phyloP scores from a whole-genome alignment of 2,797 vertebrate genomes.

The Emys orbicularis region DNA sequence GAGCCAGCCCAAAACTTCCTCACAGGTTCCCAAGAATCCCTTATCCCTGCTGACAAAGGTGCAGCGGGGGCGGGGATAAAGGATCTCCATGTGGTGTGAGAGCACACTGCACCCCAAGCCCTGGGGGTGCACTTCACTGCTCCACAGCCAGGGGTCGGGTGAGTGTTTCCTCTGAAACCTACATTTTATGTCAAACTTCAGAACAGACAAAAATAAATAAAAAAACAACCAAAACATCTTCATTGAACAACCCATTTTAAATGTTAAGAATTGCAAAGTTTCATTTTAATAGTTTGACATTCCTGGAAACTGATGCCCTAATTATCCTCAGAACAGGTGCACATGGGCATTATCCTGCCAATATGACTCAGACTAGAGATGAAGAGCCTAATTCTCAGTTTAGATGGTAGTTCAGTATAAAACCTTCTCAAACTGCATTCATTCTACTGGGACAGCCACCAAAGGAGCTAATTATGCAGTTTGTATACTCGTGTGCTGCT shows the following conservation, averaged over 20 bases:
- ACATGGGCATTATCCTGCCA: no score
- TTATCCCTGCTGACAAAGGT: background rate
- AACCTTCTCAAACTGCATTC: background rate
- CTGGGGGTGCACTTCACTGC: no score
- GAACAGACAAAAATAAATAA: background rate
- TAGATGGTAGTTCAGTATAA: background rate
- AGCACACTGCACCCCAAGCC: background rate
- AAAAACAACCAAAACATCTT: background rate
- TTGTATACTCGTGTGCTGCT: background rate
- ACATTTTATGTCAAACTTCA: background rate
- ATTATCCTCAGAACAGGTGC: background rate
- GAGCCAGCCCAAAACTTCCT: background rate
- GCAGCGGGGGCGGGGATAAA: background rate
- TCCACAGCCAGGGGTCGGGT: no score
- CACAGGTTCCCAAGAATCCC: background rate
- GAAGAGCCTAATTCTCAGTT: background rate
- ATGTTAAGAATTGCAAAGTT: background rate
- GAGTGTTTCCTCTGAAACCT: background rate
- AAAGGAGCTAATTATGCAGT: background rate
- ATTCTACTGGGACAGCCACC: background rate
- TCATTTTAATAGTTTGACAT: background rate
- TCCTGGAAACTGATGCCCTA: background rate
- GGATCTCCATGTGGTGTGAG: no score
- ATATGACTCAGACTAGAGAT: background rate
- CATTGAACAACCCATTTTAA: background rate